Conservation (phyloP, 2,113 vertebrate genomes). For the Lophochroa leadbeateri region DNA sequence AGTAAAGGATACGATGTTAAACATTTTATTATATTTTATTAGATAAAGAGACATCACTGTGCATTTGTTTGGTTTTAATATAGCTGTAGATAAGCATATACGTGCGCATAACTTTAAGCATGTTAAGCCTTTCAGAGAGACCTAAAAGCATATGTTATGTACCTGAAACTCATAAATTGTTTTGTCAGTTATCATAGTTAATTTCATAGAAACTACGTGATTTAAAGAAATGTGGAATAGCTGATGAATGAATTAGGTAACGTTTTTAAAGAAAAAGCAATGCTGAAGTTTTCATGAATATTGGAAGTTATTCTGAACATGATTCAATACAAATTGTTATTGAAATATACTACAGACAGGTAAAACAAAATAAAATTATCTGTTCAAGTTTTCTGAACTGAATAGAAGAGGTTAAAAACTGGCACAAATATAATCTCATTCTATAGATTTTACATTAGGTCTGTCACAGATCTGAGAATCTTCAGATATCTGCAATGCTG, state of each 20-base stretch:
- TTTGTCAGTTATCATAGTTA: background rate
- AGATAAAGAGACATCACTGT: background rate
- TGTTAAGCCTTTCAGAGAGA: background rate
- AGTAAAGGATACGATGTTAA: background rate
- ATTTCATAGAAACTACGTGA: background rate
- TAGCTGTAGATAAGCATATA: background rate
- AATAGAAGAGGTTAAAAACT: background rate
- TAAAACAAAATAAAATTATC: background rate
- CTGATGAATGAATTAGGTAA: background rate
- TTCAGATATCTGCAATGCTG: background rate
- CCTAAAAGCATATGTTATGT: background rate
- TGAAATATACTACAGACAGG: background rate
- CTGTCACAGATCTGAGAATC: background rate
- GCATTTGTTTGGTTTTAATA: background rate
- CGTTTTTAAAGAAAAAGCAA: background rate
- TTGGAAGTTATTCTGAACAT: background rate
- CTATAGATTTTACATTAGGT: background rate
- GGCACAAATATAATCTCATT: background rate
- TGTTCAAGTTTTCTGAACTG: background rate
- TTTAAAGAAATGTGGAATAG: background rate
- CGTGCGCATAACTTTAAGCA: background rate
- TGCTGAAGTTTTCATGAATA: background rate
- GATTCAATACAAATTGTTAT: background rate
- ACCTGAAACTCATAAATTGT: background rate
- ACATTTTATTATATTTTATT: background rate